Evolutionary conservation across 2,113 vertebrate species (phyloP).

Genomic region (Camelus bactrianus): DNA sequence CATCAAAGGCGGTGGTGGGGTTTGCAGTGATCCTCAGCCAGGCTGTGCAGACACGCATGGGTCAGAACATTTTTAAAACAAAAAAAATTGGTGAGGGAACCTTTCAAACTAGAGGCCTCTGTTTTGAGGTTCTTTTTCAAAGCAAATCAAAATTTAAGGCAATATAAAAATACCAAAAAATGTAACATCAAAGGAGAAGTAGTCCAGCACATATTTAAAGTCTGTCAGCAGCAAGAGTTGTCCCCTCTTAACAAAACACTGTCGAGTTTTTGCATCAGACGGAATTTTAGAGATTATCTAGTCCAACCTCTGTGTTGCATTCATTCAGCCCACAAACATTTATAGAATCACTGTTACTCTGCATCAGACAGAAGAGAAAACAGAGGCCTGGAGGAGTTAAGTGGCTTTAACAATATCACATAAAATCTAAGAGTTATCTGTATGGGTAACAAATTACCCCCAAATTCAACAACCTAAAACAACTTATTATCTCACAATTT

Average conservation of each 20-base stretch:
- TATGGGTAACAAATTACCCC: not conserved
- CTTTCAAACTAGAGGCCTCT: not conserved
- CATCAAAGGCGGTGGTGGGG: not conserved
- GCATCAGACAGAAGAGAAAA: not conserved
- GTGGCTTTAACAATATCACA: not conserved
- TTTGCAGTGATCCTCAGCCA: not conserved
- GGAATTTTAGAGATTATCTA: not conserved
- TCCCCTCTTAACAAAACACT: not conserved
- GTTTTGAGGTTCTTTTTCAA: not conserved
- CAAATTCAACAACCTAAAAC: not conserved
- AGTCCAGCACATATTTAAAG: not conserved
- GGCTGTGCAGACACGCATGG: not conserved
- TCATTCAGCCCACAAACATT: not conserved
- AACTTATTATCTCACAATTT: not conserved
- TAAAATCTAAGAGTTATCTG: not conserved
- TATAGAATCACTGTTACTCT: not conserved
- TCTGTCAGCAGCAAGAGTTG: not conserved
- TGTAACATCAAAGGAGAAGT: not conserved
- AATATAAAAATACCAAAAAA: not conserved
- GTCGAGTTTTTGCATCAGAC: not conserved
- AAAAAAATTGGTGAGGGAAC: not conserved
- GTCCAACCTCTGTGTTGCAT: not conserved
- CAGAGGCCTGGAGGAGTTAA: not conserved
- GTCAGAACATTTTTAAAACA: conserved; percentile 33
- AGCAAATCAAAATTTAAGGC: not conserved